Evolutionary conservation across 2,797 vertebrate genomes (phyloP).

Genomic region (Hippocampus kuda): DNA sequence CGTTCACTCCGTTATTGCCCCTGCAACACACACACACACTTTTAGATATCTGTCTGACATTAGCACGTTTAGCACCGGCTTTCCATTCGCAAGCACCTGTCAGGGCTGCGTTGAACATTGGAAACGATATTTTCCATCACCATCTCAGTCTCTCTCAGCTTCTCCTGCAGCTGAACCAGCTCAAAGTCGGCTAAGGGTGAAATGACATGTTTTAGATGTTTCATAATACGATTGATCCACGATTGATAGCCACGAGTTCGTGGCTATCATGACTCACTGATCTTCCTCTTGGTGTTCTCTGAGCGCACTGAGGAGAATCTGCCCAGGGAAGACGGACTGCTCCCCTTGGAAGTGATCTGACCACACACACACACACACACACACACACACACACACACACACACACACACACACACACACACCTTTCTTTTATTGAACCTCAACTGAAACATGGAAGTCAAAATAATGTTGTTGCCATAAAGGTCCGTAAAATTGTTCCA

Average conservation of each 20-base stretch:
- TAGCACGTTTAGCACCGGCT: background rate
- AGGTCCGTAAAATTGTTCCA: too few species aligned
- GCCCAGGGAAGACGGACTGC: slow-evolving; percentile 52
- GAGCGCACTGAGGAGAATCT: slow-evolving; percentile 61
- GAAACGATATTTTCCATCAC: slow-evolving; percentile 91
- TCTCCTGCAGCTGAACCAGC: slow-evolving; percentile 87
- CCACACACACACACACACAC: slow-evolving; percentile 32
- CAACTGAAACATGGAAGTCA: background rate
- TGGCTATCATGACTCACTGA: slow-evolving; percentile 69
- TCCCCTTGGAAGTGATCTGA: slow-evolving; percentile 86
- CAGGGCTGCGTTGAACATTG: slow-evolving; percentile 70
- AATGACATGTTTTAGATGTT: background rate
- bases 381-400: slow-evolving; percentile 35
- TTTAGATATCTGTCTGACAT: background rate
- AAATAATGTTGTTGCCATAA: too few species aligned
- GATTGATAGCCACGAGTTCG: background rate
- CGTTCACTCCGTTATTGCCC: slow-evolving; percentile 65
- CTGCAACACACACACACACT: slow-evolving; percentile 28
- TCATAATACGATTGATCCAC: background rate
- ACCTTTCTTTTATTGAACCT: background rate
- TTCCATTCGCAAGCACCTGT: slow-evolving; percentile 66
- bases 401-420: slow-evolving; percentile 34
- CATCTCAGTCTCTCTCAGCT: slow-evolving; percentile 84
- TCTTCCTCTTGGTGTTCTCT: slow-evolving; percentile 82
- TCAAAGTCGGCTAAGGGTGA: slow-evolving; percentile 81